Base-by-base conservation (phyloP, 2,113 vertebrate species). In the Campylorhamphus procurvoides region DNA sequence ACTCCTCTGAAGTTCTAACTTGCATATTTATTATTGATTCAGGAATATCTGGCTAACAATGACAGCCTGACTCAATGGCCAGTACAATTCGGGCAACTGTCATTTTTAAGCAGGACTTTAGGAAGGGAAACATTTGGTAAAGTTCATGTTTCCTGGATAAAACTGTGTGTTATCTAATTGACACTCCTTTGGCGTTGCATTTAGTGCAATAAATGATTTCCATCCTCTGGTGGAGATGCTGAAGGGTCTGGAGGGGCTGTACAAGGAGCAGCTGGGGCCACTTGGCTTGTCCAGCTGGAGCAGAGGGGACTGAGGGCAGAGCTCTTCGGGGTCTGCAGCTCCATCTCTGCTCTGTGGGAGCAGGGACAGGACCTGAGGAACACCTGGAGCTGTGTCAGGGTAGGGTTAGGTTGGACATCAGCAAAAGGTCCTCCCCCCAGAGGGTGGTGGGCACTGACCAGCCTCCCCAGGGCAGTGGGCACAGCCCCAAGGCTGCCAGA, bases 11-110 rank as follows among this genome's bases (percentile, higher is more conserved):
- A 83, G 52, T 68, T 90, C 91, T 74, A 84, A 71, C 76, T 94
- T 87, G 80, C 47, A 55, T 90, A 90, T 95, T 94, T 94, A 93
- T 79, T 93, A 85, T 92, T 94, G 88, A 87, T 92, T 92, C 53
- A 81, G 90, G 75, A 86, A 88, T 64, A 87, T 9, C 66, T 72
- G 64, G 22, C 18, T 92, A 84, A 64, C 52, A 75, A 68, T 12
- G 33, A 37, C 60, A 78, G 35, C 14, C 55, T 81, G 47, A 80
- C 59, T 85, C 66, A 90, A 84, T 16, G 58, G 53, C 40, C 20
- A 46, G 28, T 27, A 50, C n/a, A 77, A 27, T 62, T 75, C 33
- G 78, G 69, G 84, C 12, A 55, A 37, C 18, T 67, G 47, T 68
- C 6, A 77, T 47, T 82, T 90, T 94, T 68, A 90, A 87, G 72